Evolutionary conservation across 2,888 invertebrate species (phyloP), one percentile per base, ranked within the genome.

Genomic region (Drosophila nr. fundita): DNA sequence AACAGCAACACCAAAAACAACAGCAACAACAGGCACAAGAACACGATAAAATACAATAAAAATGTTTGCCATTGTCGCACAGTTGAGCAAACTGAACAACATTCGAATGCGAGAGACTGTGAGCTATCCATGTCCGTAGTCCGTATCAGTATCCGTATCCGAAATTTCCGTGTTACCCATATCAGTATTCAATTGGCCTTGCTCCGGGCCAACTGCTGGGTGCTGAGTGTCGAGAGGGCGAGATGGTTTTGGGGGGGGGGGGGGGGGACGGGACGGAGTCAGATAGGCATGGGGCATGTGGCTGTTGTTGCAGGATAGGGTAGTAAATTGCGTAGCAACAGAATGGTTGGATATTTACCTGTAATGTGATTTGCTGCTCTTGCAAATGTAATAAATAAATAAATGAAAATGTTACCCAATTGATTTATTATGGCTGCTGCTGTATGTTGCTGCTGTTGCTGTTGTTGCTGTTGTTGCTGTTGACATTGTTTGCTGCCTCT

Each of bases 361-460:
- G 71, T 71, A 71, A 75, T 75, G 70, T 76, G 76, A 75, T 76
- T 75, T 76, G 64, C 77, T 76, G 61, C 58, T 54, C 50, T 65
- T 42, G 60, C 76, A 72, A 78, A 76, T 82, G 73, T 76, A 79
- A 82, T 69, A 79, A 82, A 85, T 83, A 80, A 77, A 83, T 82
- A 84, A 81, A 84, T 84, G 76, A 81, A 84, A 84, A 81, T 81
- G 84, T 76, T 82, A 59, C 76, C 82, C 79, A 84, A 84, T 81
- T 84, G 85, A 81, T 81, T 81, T 84, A 81, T 79, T 82, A 67
- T 78, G 54, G 10, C 36, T 40, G 38, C 36, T 36, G 2, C 21
- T 50, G 7, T 24, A 3, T 38, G 18, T 36, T 53, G 10, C 3
- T 24, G 24, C 5, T 54, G 36, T 0, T 36, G 24, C 10, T 42